Evolutionary conservation across 1,140 invertebrate genomes (phyloP).

Genomic region (Microplitis demolitor): DNA sequence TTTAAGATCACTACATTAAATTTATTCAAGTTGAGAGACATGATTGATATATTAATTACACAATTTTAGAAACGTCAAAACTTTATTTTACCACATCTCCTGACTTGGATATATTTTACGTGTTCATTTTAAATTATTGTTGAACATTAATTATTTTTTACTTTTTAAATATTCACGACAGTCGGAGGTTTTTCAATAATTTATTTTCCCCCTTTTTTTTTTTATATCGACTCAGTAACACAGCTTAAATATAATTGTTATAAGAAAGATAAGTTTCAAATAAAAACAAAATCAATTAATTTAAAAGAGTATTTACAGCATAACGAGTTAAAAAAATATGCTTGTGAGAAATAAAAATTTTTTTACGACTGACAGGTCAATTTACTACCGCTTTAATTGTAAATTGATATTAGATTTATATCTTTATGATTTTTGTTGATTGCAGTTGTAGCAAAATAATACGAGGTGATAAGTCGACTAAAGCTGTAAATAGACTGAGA

Average conservation of each 20-base stretch:
- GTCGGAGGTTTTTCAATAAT: too few species aligned
- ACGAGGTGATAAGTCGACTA: not conserved
- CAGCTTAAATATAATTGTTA: not conserved
- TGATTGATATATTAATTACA: too few species aligned
- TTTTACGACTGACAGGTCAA: conserved; percentile 21
- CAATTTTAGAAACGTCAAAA: too few species aligned
- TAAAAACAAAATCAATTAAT: not conserved
- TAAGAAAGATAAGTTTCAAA: not conserved
- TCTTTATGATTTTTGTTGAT: conserved; percentile 3
- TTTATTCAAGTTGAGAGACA: too few species aligned
- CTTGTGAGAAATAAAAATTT: conserved; percentile 5
- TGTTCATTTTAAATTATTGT: too few species aligned
- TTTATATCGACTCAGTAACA: not conserved
- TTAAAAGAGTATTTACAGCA: not conserved
- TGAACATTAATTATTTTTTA: too few species aligned
- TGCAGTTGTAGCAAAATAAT: conserved; percentile 7
- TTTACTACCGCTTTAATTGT: conserved; percentile 18
- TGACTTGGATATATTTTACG: too few species aligned
- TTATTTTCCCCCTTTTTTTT: too few species aligned
- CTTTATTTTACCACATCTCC: too few species aligned
- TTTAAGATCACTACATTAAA: too few species aligned
- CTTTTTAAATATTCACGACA: too few species aligned
- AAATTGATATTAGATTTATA: conserved; percentile 20
- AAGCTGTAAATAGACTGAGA: not conserved
- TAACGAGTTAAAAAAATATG: not conserved